phyloP scores from a whole-genome alignment of 2,113 vertebrate species.

The Collichthys lucidus region DNA sequence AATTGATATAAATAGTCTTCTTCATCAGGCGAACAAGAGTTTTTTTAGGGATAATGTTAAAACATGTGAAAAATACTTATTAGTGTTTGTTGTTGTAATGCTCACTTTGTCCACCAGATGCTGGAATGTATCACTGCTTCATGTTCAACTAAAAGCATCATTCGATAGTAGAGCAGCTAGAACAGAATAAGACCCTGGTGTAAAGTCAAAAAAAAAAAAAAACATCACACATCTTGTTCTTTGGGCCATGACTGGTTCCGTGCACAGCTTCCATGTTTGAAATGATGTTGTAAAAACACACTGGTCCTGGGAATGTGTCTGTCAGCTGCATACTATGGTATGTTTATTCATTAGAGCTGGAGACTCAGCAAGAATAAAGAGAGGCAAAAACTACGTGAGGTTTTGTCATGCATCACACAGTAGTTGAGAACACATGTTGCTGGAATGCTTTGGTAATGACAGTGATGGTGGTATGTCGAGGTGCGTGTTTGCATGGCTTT shows the following conservation, averaged over 20 bases:
- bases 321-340: not conserved
- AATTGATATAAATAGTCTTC: no score
- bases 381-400: not conserved
- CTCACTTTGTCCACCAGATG: no score
- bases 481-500: not conserved
- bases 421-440: not conserved
- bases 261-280: not conserved
- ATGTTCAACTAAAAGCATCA: no score
- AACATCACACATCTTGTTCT: not conserved
- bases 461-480: not conserved
- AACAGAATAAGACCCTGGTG: not conserved
- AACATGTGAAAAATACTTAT: no score
- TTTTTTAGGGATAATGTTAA: no score
- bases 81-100: no score
- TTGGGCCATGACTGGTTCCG: not conserved
- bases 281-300: not conserved
- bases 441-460: not conserved
- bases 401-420: not conserved
- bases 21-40: no score
- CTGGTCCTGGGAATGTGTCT: not conserved
- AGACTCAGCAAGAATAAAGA: not conserved
- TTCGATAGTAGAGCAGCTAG: not conserved
- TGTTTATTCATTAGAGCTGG: conserved; percentile 11
- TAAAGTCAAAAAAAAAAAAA: not conserved
- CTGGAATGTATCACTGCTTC: no score